phyloP scores from a whole-genome alignment of 2,797 vertebrate genomes.

The Phataginus tricuspis region DNA sequence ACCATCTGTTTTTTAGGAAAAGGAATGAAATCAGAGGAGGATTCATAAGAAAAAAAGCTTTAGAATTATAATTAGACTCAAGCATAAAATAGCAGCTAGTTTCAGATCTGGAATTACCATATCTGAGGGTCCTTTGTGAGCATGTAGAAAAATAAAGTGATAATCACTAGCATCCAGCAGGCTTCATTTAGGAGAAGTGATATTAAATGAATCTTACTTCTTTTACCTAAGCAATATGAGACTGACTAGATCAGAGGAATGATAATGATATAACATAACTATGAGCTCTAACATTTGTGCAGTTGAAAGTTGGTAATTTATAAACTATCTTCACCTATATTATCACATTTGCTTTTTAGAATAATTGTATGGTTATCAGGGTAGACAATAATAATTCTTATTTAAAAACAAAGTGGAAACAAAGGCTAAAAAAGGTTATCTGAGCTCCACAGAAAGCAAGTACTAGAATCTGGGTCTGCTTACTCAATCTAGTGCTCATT shows the following conservation, averaged over 20 bases:
- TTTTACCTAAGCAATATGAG: not conserved
- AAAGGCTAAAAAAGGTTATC: not conserved
- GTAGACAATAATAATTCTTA: not conserved
- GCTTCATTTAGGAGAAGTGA: not conserved
- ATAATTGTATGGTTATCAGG: not conserved
- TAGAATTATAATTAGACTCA: not conserved
- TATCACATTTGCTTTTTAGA: not conserved
- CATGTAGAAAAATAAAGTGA: not conserved
- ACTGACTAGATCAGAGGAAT: not conserved
- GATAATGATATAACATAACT: not conserved
- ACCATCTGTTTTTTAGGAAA: not conserved
- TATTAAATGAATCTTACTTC: not conserved
- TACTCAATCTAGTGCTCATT: not conserved
- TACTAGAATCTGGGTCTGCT: not conserved
- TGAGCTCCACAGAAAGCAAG: not conserved
- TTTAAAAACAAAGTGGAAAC: not conserved
- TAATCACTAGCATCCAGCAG: not conserved
- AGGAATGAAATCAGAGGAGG: not conserved
- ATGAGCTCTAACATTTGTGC: not conserved
- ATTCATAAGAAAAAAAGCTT: constrained; percentile 9
- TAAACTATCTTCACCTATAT: not conserved
- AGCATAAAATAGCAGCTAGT: not conserved
- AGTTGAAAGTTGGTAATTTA: not conserved
- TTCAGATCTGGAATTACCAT: not conserved
- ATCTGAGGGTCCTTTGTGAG: not conserved